A percentile compares a stretch with the other conserved stretches of the same genome.
Evolutionary conservation across 2,113 vertebrate species (phyloP).

Genomic region (Dasyprocta punctata): DNA sequence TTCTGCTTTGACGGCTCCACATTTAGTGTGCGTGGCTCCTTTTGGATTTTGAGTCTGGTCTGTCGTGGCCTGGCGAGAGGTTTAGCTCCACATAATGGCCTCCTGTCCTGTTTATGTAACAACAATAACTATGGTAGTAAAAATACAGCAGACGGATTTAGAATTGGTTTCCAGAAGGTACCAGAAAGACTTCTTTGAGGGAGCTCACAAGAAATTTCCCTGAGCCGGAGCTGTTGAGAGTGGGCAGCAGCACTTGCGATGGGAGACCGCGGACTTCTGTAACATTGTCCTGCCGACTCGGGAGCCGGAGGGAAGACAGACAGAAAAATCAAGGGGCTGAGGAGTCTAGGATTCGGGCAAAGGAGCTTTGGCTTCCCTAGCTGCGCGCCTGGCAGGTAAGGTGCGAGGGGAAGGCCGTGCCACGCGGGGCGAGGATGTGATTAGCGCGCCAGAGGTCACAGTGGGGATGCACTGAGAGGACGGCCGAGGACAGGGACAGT

Average conservation of each 20-base stretch:
- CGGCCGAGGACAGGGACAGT: neutral
- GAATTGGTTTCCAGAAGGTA: neutral
- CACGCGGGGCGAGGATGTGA: neutral
- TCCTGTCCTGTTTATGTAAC: neutral
- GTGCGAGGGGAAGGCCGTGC: neutral
- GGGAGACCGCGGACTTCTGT: neutral
- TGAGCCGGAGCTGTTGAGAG: neutral
- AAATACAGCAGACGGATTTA: neutral
- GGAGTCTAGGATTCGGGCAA: neutral
- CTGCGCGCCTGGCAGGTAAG: neutral
- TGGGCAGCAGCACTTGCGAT: neutral
- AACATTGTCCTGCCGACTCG: neutral
- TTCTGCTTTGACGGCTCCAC: neutral
- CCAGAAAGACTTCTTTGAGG: neutral
- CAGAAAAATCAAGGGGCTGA: neutral
- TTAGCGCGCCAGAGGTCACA: neutral
- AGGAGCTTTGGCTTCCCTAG: neutral
- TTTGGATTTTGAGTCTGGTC: too few relatives aligned
- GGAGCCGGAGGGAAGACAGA: neutral
- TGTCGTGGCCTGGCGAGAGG: neutral
- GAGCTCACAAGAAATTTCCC: neutral
- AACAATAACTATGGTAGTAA: neutral
- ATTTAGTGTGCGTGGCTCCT: neutral
- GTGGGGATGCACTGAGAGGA: neutral
- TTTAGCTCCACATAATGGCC: neutral